A percentile compares a stretch with the other conserved stretches of the same genome.
phyloP scores from a whole-genome alignment of 2,888 invertebrate species.

The Drosophila vallismaia region DNA sequence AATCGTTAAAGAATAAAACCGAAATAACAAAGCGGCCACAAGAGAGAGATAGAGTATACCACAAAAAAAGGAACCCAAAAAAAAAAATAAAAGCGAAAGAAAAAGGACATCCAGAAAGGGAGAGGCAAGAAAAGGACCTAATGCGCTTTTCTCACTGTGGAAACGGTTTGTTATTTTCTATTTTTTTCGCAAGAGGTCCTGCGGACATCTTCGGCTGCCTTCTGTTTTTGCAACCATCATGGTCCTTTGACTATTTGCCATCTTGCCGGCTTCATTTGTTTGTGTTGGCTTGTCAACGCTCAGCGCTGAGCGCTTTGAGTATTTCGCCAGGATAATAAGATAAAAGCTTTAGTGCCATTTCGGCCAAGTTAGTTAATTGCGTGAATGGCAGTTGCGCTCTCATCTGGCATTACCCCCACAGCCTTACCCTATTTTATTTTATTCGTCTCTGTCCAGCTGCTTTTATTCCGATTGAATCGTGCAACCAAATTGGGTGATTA shows the following conservation, averaged over 20 bases:
- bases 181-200: slow-evolving; percentile 20
- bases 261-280: slow-evolving; percentile 53
- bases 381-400: slow-evolving; percentile 44
- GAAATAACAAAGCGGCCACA: slow-evolving; percentile 65
- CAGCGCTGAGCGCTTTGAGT: slow-evolving; percentile 41
- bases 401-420: slow-evolving; percentile 6
- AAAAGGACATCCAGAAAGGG: slow-evolving; percentile 4
- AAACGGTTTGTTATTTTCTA: slow-evolving; percentile 22
- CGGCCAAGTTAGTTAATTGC: slow-evolving; percentile 70
- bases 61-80: slow-evolving; percentile 8
- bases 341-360: slow-evolving; percentile 73
- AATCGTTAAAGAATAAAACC: slow-evolving; percentile 70
- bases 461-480: slow-evolving; percentile 46
- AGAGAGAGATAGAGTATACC: slow-evolving; percentile 25
- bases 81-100: slow-evolving; percentile 5
- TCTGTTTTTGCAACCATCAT: slow-evolving; percentile 26
- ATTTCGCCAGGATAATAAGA: slow-evolving; percentile 68
- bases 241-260: slow-evolving; percentile 57
- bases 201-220: slow-evolving; percentile 41
- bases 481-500: slow-evolving; percentile 44
- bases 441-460: slow-evolving; percentile 7
- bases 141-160: slow-evolving; percentile 62
- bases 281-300: slow-evolving; percentile 49
- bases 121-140: slow-evolving; percentile 44
- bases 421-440: slow-evolving; percentile 7